Evolutionary conservation across 2,797 vertebrate genomes (phyloP).

Genomic region (Cyprinodon diabolis): DNA sequence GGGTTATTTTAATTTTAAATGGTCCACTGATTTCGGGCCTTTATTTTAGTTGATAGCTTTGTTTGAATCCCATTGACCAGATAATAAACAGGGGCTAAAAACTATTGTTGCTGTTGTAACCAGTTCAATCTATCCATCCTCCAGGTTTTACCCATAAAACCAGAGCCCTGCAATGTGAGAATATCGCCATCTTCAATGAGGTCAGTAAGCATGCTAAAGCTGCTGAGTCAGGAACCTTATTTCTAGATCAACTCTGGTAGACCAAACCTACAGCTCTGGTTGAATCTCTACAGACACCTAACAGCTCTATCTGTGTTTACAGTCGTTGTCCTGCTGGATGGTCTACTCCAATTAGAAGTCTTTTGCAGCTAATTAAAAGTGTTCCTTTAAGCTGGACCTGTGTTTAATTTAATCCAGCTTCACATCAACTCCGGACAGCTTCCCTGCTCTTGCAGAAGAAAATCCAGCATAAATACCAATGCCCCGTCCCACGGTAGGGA

Average conservation of each 20-base stretch:
- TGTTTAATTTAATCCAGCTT: background rate
- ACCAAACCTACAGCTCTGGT: background rate
- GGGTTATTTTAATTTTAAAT: background rate
- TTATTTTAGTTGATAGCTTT: background rate
- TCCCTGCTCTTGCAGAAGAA: background rate
- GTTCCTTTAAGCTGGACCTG: too few relatives aligned
- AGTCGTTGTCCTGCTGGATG: background rate
- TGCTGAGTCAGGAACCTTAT: background rate
- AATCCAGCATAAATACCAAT: background rate
- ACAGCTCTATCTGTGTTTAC: background rate
- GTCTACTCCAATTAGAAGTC: background rate
- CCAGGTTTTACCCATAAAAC: constrained; percentile 91
- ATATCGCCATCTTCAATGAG: constrained; percentile 87
- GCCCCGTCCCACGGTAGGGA: background rate
- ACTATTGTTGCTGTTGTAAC: constrained; percentile 12
- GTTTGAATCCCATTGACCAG: background rate
- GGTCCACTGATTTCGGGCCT: background rate
- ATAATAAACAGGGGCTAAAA: background rate
- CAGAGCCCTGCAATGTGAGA: constrained; percentile 82
- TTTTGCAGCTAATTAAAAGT: background rate
- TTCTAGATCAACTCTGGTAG: background rate
- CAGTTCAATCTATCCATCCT: constrained; percentile 12
- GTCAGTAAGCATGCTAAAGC: constrained; percentile 67
- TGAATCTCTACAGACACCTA: background rate
- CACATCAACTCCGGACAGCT: background rate